Evolutionary conservation across 2,113 vertebrate genomes (phyloP), one percentile per base, ranked within the genome.

Genomic region (Thermophis baileyi): DNA sequence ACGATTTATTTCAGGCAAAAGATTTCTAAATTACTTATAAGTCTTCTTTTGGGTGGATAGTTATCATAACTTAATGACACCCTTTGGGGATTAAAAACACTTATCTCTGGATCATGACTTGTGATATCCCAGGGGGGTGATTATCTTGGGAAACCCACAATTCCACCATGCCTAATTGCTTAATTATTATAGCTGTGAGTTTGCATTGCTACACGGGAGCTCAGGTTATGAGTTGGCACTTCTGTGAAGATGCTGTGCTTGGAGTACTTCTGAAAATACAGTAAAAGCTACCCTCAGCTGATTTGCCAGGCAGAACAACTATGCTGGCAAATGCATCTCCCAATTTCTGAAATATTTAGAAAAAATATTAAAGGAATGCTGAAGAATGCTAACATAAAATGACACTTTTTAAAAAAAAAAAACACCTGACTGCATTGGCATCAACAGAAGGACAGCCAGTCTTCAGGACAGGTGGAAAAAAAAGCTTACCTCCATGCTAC

Each of bases 141-240:
- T 98, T 98, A 98, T 97, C 96, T 97, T 95, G 94, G 96, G 97
- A 97, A 97, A 97, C 93, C 97, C 94, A 95, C 85, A 93, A 92
- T 86, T 97, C 96, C 96, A 95, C 97, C 97, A 97, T 96, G 96
- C 93, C 93, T 98, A 98, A 98, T 98, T 97, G 96, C 97, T 98
- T 98, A 97, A 98, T 98, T 98, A 98, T 98, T 98, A 97, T 94
- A 95, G 95, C 95, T 30, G 91, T 0, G 3, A 96, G 93, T 97
- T 98, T 95, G 97, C 87, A 93, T 91, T 90, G 94, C 93, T 90
- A 54, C 94, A 94, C 10, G 95, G 94, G 90, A 97, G 51, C 0
- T 35, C 94, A 96, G 90, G 92, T 96, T 97, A 94, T 97, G 96
- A 44, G 16, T 97, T 96, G 97, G 97, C 97, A 94, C 95, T 97